Percentiles rank a stretch among this genome's conserved stretches.
phyloP scores from a whole-genome alignment of 2,113 vertebrate species.

The Pollimyrus isidori region DNA sequence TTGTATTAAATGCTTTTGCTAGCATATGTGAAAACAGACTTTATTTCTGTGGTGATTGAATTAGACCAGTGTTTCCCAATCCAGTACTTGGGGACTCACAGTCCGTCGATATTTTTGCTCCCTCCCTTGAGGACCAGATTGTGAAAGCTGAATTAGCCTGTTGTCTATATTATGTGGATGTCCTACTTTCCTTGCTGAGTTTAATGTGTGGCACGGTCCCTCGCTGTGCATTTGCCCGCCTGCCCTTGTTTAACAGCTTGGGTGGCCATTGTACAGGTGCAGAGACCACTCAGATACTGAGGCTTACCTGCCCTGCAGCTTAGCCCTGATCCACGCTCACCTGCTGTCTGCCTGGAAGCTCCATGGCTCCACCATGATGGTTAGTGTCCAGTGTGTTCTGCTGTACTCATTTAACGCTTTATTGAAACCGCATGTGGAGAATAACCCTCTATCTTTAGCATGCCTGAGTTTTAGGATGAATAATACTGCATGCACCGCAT shows the following conservation, averaged over 20 bases:
- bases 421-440: not conserved
- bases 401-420: not conserved
- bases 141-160: not conserved
- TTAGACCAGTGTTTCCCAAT: not conserved
- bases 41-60: not conserved
- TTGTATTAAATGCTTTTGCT: not conserved
- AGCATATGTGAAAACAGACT: not conserved
- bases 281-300: slow-evolving; percentile 54
- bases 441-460: not conserved
- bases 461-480: not conserved
- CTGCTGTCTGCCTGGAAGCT: slow-evolving; percentile 47
- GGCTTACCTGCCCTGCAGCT: slow-evolving; percentile 63
- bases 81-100: not conserved
- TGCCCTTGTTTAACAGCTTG: not conserved
- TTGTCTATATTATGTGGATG: not conserved
- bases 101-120: not conserved
- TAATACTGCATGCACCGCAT: not conserved
- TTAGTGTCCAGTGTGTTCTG: slow-evolving; percentile 27
- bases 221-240: not conserved
- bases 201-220: not conserved
- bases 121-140: not conserved
- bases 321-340: slow-evolving; percentile 54
- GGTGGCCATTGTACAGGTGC: slow-evolving; percentile 49
- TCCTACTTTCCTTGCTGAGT: not conserved
- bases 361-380: slow-evolving; percentile 49